A percentile compares a stretch with the other conserved stretches of the same genome.
phyloP scores from a whole-genome alignment of 2,113 vertebrate genomes.

The Ptilonorhynchus violaceus region DNA sequence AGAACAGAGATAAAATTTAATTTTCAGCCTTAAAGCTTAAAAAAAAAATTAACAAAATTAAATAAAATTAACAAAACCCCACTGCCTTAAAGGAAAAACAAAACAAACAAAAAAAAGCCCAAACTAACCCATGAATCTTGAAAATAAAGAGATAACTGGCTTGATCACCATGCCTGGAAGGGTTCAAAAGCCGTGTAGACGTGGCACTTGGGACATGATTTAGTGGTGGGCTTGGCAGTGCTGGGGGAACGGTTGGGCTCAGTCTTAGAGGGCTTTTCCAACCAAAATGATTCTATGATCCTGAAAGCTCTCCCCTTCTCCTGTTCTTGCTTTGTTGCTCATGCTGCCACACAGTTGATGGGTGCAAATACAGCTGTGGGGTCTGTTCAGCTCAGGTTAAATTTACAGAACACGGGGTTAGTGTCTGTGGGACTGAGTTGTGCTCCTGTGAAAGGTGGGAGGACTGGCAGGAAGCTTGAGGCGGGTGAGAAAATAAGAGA shows the following conservation, averaged over 20 bases:
- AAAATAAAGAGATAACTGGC: not conserved
- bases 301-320: not conserved
- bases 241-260: not conserved
- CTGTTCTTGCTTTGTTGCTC: not conserved
- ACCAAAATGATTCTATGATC: not conserved
- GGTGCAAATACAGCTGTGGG: not conserved
- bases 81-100: not conserved
- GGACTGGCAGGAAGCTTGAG: not conserved
- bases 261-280: not conserved
- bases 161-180: not conserved
- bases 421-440: not conserved
- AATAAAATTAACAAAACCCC: not conserved
- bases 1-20: not conserved
- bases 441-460: not conserved
- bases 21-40: not conserved
- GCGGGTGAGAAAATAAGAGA: not conserved
- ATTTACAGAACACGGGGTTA: not conserved
- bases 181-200: not conserved
- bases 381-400: not conserved
- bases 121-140: not conserved
- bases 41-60: not conserved
- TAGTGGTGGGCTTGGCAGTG: not conserved
- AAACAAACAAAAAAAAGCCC: not conserved
- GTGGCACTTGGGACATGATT: not conserved
- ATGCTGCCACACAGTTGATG: rapidly evolving